These are phyloP conservation scores for Ashinkailepas kermadecensis DNA, from an alignment of 2,888 invertebrate species.

Conservation along the genomic window DNA sequence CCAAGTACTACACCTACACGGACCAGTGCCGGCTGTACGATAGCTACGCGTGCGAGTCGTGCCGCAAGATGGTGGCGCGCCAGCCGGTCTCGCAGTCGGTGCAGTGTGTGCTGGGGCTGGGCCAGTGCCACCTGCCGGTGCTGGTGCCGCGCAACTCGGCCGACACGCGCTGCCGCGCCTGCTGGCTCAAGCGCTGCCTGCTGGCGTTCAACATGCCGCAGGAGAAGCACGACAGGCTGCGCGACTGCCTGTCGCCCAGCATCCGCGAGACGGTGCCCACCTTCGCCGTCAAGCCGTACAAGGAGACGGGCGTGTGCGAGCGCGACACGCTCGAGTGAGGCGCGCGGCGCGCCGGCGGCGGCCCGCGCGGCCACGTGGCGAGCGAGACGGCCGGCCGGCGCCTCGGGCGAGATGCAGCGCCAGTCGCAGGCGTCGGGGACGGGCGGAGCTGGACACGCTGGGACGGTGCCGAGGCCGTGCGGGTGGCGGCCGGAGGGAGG, in stretches of 20 bases:
- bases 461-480: too few species aligned
- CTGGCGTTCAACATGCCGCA: constrained; percentile 10
- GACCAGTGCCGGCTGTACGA: constrained; percentile 7
- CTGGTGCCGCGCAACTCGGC: constrained; percentile 16
- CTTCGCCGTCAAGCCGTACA: constrained; percentile 7
- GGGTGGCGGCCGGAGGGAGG: too few species aligned
- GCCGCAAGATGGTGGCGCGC: constrained; percentile 7
- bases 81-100: not conserved
- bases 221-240: constrained; percentile 15
- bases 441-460: too few species aligned
- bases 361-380: not conserved
- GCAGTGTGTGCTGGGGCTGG: constrained; percentile 10
- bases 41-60: constrained; percentile 6
- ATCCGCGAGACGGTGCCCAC: constrained; percentile 10
- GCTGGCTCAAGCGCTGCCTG: constrained; percentile 11
- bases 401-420: too few species aligned
- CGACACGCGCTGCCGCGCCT: constrained; percentile 18
- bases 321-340: constrained; percentile 7
- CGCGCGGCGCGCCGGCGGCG: not conserved
- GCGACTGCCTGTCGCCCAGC: constrained; percentile 17
- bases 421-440: too few species aligned
- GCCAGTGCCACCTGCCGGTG: constrained; percentile 19
- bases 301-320: constrained; percentile 14
- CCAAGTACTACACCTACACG: constrained; percentile 14
- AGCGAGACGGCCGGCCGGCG: too few species aligned